A percentile compares a stretch with the other conserved stretches of the same genome.
Conservation (phyloP, 2,888 invertebrate genomes). For the Amblyjoppa proteus region DNA sequence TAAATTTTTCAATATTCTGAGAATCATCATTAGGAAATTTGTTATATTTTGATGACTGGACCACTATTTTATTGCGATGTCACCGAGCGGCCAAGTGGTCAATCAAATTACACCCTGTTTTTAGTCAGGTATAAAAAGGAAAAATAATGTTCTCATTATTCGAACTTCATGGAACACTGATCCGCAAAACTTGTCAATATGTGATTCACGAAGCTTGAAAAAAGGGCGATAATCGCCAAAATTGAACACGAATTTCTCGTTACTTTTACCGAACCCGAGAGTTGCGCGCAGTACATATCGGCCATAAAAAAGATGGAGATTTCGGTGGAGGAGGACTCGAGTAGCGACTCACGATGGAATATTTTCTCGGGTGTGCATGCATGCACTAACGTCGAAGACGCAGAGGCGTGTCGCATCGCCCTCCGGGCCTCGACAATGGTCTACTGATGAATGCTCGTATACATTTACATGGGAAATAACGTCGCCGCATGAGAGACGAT, state of each 20-base stretch:
- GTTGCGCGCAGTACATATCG: background rate
- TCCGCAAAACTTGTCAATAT: background rate
- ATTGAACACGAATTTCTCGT: background rate
- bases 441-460: conserved; percentile 83
- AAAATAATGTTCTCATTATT: no score
- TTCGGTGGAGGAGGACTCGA: conserved; percentile 21
- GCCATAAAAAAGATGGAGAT: conserved; percentile 12
- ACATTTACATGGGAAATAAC: conserved; percentile 83
- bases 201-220: background rate
- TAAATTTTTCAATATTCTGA: no score
- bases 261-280: background rate
- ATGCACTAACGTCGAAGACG: conserved; percentile 67
- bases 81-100: no score
- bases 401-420: conserved; percentile 79
- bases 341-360: conserved; percentile 44
- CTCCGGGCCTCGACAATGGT: conserved; percentile 68
- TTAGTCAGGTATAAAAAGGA: no score
- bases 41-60: no score
- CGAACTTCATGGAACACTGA: background rate
- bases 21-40: no score
- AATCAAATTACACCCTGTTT: no score
- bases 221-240: background rate
- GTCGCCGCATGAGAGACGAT: conserved; percentile 72
- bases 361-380: conserved; percentile 57
- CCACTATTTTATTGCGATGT: no score